phyloP scores from a whole-genome alignment of 2,888 invertebrate genomes.

The Metellina segmentata region DNA sequence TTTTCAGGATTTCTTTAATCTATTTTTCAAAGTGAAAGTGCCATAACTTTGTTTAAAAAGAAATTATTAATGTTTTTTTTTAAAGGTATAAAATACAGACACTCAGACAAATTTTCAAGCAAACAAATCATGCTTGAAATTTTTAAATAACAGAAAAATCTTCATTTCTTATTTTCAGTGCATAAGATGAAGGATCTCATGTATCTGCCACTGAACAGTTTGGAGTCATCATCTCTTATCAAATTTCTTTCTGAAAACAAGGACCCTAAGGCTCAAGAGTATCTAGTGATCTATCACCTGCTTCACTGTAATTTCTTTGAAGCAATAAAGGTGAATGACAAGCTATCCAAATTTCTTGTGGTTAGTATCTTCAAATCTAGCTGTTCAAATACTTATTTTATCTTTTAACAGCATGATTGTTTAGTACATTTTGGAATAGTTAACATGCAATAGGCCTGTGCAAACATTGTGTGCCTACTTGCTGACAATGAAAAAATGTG shows the following conservation, averaged over 20 bases:
- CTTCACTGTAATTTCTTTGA: slow-evolving; percentile 82
- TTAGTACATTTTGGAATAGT: no score
- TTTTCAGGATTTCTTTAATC: no score
- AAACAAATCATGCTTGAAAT: neutral
- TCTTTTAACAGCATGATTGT: no score
- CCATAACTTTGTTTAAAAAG: no score
- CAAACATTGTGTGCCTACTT: no score
- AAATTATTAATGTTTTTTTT: no score
- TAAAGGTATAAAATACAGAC: no score
- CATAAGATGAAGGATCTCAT: slow-evolving; percentile 84
- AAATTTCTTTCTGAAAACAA: slow-evolving; percentile 85
- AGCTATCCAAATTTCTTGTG: slow-evolving; percentile 79
- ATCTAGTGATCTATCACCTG: slow-evolving; percentile 87
- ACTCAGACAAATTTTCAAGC: no score
- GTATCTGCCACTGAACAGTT: slow-evolving; percentile 84
- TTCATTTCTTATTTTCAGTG: slow-evolving; percentile 63
- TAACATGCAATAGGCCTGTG: no score
- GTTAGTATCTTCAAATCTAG: slow-evolving; percentile 77
- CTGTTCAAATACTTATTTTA: no score
- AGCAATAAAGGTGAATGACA: slow-evolving; percentile 81
- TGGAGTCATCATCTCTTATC: slow-evolving; percentile 87
- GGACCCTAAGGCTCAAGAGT: slow-evolving; percentile 84
- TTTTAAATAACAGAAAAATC: neutral
- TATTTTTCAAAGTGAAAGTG: no score
- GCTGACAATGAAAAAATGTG: no score